Base-by-base conservation (phyloP, 2,888 invertebrate genomes). In the Cataglyphis altisquamis region DNA sequence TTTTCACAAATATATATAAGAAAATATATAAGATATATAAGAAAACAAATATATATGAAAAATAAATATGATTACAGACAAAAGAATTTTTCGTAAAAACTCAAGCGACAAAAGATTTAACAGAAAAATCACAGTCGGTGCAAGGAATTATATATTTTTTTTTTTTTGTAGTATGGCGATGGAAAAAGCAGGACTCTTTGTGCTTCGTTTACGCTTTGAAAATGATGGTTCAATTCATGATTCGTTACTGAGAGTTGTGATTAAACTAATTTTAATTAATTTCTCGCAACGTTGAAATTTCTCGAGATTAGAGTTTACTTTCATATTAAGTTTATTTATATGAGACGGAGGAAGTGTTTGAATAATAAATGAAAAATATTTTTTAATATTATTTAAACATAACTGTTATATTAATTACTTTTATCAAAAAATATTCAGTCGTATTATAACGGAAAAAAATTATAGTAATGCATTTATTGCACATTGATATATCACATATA, bases 181-280 rank as follows among this genome's bases (percentile, higher is more conserved):
- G 5, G n/a, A 77, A 39, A 77, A 77, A 77, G 39, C 55, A 36
- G 70, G 57, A 70, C 57, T 78, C 72, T 60, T 77, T 70, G 41
- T 78, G 57, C 72, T 78, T 32, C 29, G 39, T 55, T 77, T 70
- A 57, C 57, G 57, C 32, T 78, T 78, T 12, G 77, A 78, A 78
- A 78, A 70, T 78, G 70, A 77, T 25, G 39, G 8, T 57, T 18
- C 18, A 15, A 32, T 72, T 57, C 12, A 41, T 57, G 57, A 78
- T 78, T 45, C 41, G 57, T 41, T 32, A 70, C 32, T 18, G n/a
- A 52, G 41, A 39, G 21, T 70, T 60, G 21, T 70, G 32, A 70
- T 45, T 57, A 41, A 78, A 70, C 41, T 78, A 78, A 78, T 78
- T 78, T 78, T 32, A 57, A 78, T 78, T 70, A 70, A 70, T 57